These are phyloP conservation scores for Schrankia costaestrigalis DNA, from an alignment of 2,888 invertebrate species.

Conservation along the genomic window DNA sequence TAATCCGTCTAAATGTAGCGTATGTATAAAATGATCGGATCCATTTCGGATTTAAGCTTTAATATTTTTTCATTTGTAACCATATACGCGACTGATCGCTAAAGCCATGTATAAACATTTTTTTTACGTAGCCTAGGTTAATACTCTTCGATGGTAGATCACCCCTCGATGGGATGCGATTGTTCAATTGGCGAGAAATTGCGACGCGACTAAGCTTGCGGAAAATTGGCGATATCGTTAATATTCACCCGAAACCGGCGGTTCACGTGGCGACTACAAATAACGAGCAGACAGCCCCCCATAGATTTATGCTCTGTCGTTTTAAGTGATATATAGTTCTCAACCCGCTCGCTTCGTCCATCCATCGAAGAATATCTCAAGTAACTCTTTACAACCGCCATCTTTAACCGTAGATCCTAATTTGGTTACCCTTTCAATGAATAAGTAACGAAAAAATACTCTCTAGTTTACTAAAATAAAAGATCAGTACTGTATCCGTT, in stretches of 20 bases:
- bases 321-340: constrained; percentile 74
- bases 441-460: constrained; percentile 24
- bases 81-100: constrained; percentile 16
- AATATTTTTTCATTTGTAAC: too few relatives aligned
- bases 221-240: constrained; percentile 81
- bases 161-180: constrained; percentile 64
- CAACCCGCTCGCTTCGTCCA: constrained; percentile 46
- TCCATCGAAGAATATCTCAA: constrained; percentile 61
- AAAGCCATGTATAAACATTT: constrained; percentile 37
- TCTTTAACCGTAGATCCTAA: constrained; percentile 36
- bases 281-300: constrained; percentile 72
- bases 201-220: constrained; percentile 76
- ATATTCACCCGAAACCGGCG: constrained; percentile 78
- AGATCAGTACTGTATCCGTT: constrained; percentile 9
- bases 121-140: constrained; percentile 41
- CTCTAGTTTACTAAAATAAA: constrained; percentile 8
- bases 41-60: constrained; percentile 12
- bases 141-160: constrained; percentile 45
- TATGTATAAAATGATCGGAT: constrained; percentile 7
- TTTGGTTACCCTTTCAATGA: constrained; percentile 29
- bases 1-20: too few relatives aligned
- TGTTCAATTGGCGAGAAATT: constrained; percentile 81
- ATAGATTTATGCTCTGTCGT: constrained; percentile 77
- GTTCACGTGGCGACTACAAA: constrained; percentile 79
- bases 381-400: constrained; percentile 51